phyloP scores from a whole-genome alignment of 2,888 invertebrate genomes.

The Agrochola lychnidis region DNA sequence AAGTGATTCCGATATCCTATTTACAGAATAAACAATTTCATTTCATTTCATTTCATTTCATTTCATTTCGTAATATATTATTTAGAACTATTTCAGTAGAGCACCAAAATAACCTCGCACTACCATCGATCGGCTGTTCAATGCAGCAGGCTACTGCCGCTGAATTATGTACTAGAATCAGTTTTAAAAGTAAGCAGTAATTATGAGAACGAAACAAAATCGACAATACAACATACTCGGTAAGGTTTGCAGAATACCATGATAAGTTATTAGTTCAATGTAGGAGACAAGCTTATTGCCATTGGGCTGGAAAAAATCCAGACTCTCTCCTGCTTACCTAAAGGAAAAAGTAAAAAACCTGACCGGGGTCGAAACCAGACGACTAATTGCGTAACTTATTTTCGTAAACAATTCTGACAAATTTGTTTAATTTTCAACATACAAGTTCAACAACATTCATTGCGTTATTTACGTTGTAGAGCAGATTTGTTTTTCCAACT shows the following conservation, averaged over 20 bases:
- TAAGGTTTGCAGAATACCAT: neutral
- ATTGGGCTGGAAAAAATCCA: neutral
- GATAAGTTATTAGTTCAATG: neutral
- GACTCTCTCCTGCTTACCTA: too few relatives aligned
- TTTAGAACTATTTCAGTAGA: neutral
- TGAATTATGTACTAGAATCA: neutral
- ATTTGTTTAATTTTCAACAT: too few relatives aligned
- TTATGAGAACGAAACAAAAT: constrained; percentile 17
- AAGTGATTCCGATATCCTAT: too few relatives aligned
- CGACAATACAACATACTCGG: neutral
- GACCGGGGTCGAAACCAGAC: neutral
- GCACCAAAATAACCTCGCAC: neutral
- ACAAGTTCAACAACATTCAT: too few relatives aligned
- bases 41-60: too few relatives aligned
- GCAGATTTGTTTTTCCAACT: too few relatives aligned
- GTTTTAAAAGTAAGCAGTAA: neutral
- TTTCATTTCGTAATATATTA: constrained; percentile 8
- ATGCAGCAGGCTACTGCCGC: neutral
- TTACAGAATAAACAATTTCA: too few relatives aligned
- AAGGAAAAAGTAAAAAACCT: neutral
- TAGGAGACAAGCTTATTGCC: neutral
- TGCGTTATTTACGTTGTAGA: too few relatives aligned
- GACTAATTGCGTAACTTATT: too few relatives aligned
- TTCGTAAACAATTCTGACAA: too few relatives aligned
- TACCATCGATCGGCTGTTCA: neutral